Base-by-base conservation (phyloP, 2,113 vertebrate genomes). In the Rhinoptilus africanus region DNA sequence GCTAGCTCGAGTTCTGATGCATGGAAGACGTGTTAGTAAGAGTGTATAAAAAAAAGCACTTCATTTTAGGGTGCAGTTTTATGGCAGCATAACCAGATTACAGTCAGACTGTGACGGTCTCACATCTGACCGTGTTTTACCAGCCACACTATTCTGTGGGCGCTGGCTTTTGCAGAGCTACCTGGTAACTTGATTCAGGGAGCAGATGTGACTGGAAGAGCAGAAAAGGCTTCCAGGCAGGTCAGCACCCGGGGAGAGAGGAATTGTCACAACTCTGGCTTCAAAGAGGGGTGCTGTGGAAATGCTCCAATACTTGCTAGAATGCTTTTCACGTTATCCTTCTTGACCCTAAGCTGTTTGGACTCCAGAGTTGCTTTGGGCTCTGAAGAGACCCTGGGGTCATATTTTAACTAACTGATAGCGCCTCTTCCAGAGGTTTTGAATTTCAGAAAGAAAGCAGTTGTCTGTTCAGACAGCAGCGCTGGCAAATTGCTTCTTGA, bases 201-300 rank as follows among this genome's bases (percentile, higher is more conserved):
- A 51, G 62, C n/a, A 47, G 35, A 16, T 19, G 11, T 27, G 43
- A 45, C 27, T 90, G 85, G 34, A 51, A 24, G 30, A 71, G 12
- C 21, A 57, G 37, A 18, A 47, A 48, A 47, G 59, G 5, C 15
- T 76, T 67, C 34, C 28, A 62, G 34, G 26, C 54, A 59, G 19
- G 21, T 39, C 41, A 72, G 35, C 2, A 3, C 7, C 7, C 50
- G 45, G 20, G 15, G 22, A 17, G 22, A 47, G 59, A 54, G 21
- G 37, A 66, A 26, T 56, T 2, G 1, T n/a, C 37, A 17, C 37
- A 57, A 0, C 21, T 79, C 28, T 62, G 59, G 10, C 32, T 63
- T 48, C 68, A 67, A 39, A 39, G 0, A 0, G 3, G 7, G 4
- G 0, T 24, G 11, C 7, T 32, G 7, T 8, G 28, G 9, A 32